phyloP scores from a whole-genome alignment of 2,113 vertebrate genomes.

The Amazona guildingii region DNA sequence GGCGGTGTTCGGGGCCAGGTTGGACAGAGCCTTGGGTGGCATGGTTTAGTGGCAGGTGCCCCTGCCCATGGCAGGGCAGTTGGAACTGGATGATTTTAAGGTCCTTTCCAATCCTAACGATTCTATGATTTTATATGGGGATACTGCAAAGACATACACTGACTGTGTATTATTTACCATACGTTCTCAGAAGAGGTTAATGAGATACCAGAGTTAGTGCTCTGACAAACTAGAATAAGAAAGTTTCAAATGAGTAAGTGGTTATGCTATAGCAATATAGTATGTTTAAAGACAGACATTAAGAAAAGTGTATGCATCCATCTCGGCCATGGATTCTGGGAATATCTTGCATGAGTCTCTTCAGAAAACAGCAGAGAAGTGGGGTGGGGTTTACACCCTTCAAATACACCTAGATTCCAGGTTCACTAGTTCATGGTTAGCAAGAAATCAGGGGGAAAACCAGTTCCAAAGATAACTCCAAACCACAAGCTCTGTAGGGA shows the following conservation, averaged over 20 bases:
- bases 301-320: accelerated
- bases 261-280: accelerated
- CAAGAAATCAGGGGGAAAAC: background rate
- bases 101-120: too few species aligned
- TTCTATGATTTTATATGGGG: background rate
- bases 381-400: background rate
- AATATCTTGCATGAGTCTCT: background rate
- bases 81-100: too few species aligned
- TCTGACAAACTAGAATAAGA: accelerated
- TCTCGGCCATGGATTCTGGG: background rate
- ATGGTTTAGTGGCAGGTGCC: too few species aligned
- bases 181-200: background rate
- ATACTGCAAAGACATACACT: background rate
- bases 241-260: background rate
- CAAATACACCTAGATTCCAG: background rate
- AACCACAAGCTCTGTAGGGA: background rate
- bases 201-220: background rate
- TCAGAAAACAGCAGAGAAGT: background rate
- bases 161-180: accelerated
- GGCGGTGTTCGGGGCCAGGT: too few species aligned
- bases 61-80: too few species aligned
- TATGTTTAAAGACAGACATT: background rate
- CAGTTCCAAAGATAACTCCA: background rate
- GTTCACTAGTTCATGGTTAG: background rate
- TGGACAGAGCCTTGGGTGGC: too few species aligned